Conservation (phyloP, 2,888 invertebrate genomes). For the Protophormia terraenovae region DNA sequence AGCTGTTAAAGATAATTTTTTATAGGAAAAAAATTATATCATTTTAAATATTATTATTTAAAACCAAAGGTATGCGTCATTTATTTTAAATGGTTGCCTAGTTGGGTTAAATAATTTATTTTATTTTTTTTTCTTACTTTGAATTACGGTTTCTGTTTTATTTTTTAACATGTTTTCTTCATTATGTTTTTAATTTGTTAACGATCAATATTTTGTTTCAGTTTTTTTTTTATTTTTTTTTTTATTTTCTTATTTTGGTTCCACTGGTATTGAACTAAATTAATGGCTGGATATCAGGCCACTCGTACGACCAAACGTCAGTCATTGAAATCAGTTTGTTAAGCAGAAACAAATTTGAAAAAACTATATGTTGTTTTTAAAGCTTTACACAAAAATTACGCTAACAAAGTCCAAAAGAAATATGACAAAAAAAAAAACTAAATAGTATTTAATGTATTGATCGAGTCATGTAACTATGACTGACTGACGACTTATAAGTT, state of each 20-base stretch:
- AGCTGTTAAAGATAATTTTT: not conserved
- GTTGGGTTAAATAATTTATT: constrained; percentile 26
- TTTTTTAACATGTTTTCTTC: constrained; percentile 51
- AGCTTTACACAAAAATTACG: constrained; percentile 7
- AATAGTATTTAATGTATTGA: constrained; percentile 50
- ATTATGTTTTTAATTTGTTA: constrained; percentile 62
- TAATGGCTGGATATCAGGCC: constrained; percentile 48
- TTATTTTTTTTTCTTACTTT: constrained; percentile 18
- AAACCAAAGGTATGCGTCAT: constrained; percentile 43
- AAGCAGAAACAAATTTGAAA: constrained; percentile 9
- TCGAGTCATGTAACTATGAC: constrained; percentile 57
- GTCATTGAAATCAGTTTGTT: not conserved
- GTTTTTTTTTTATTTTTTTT: constrained; percentile 10
- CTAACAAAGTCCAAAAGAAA: constrained; percentile 44
- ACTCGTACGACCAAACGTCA: not conserved
- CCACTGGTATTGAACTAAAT: constrained; percentile 64
- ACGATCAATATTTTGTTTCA: constrained; percentile 54
- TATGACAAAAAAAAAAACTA: constrained; percentile 4
- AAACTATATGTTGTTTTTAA: constrained; percentile 20
- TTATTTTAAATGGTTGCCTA: not conserved
- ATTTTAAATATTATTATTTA: constrained; percentile 18
- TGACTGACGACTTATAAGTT: constrained; percentile 31
- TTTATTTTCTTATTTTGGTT: constrained; percentile 2
- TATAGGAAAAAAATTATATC: not conserved
- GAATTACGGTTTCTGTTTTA: constrained; percentile 25